These are phyloP conservation scores for Neosilurus mollespiculum DNA, from an alignment of 2,797 vertebrate genomes.

Conservation along the genomic window DNA sequence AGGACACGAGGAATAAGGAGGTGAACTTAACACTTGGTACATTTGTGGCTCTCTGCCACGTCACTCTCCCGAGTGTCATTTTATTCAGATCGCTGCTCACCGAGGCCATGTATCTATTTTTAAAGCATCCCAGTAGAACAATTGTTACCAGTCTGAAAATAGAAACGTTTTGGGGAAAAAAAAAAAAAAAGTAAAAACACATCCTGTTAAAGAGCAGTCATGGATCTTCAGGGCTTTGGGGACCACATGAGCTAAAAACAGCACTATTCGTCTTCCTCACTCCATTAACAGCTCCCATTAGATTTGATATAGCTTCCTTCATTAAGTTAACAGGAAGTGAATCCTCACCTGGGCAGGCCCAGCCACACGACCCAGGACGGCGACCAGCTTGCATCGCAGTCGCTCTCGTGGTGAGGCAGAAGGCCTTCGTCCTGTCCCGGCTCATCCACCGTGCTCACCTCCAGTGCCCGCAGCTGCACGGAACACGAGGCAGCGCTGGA, in stretches of 20 bases:
- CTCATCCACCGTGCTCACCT: conserved; percentile 89
- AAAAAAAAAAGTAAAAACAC: conserved; percentile 8
- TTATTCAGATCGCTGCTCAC: conserved; percentile 48
- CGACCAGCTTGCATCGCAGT: conserved; percentile 96
- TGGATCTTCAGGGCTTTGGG: conserved; percentile 9
- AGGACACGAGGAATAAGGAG: conserved; percentile 38
- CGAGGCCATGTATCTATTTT: conserved; percentile 53
- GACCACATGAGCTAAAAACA: conserved; percentile 18
- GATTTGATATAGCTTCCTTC: neutral
- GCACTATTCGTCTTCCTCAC: conserved; percentile 10
- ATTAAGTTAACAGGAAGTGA: neutral
- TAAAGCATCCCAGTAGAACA: conserved; percentile 44
- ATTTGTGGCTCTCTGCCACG: conserved; percentile 26
- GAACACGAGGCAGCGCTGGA: conserved; percentile 88
- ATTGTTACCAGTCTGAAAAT: conserved; percentile 39
- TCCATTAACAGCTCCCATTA: neutral
- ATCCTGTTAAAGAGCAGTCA: conserved; percentile 29
- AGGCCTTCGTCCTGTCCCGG: conserved; percentile 79
- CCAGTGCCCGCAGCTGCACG: conserved; percentile 86
- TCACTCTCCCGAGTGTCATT: conserved; percentile 32
- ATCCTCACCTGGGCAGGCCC: conserved; percentile 88
- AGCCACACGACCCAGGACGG: conserved; percentile 99
- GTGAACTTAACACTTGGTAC: conserved; percentile 43
- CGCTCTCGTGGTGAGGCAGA: conserved; percentile 85
- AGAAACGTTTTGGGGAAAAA: neutral